A percentile compares a stretch with the other conserved stretches of the same genome.
Evolutionary conservation across 2,888 invertebrate genomes (phyloP).

Genomic region (Chrysomela aeneicollis): DNA sequence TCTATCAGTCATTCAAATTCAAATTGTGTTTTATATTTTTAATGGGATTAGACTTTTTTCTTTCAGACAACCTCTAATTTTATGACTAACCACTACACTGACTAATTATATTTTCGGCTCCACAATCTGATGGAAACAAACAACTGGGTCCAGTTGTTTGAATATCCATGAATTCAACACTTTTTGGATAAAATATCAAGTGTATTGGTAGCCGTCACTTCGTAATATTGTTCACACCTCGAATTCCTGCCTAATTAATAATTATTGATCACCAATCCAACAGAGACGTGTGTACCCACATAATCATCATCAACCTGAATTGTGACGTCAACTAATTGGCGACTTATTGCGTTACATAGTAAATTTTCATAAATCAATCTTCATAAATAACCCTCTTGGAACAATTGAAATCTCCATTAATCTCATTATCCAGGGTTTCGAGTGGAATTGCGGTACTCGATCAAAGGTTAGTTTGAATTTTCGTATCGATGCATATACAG

Average conservation of each 20-base stretch:
- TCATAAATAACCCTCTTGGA: not conserved
- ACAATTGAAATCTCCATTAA: conserved; percentile 1
- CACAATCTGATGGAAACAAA: no score
- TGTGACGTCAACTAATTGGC: not conserved
- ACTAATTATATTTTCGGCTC: no score
- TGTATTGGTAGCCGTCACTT: no score
- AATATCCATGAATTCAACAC: no score
- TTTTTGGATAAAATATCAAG: no score
- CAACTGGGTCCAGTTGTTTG: no score
- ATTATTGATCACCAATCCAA: not conserved
- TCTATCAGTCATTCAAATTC: no score
- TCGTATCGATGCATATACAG: not conserved
- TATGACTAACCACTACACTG: no score
- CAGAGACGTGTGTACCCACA: not conserved
- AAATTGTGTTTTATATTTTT: no score
- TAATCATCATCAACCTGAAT: not conserved
- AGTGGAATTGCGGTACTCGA: not conserved
- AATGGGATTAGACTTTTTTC: no score
- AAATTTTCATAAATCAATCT: not conserved
- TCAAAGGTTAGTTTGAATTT: not conserved
- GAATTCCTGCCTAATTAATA: not conserved
- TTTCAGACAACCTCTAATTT: no score
- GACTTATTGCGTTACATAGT: not conserved
- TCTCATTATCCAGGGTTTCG: not conserved
- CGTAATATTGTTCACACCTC: not conserved